Conservation (phyloP, 2,797 vertebrate species). For the Merluccius polli region DNA sequence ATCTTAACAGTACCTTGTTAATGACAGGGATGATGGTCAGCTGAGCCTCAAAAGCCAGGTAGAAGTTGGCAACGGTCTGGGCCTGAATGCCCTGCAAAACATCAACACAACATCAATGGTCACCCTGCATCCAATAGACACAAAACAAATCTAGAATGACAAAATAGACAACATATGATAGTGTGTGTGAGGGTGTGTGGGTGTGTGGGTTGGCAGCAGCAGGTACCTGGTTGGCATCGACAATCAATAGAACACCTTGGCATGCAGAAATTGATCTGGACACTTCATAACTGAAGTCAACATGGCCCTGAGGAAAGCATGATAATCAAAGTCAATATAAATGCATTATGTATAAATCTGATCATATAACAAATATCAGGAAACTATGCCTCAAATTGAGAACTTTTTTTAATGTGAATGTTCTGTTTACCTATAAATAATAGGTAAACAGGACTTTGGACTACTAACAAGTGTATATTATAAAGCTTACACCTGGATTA, state of each 20-base stretch:
- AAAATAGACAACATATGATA: not conserved
- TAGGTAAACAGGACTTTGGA: too few relatives aligned
- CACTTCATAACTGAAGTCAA: conserved; percentile 98
- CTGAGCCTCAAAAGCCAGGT: conserved; percentile 94
- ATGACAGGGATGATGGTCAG: conserved; percentile 93
- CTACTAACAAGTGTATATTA: not conserved
- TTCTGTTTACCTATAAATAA: not conserved
- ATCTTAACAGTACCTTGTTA: conserved; percentile 84
- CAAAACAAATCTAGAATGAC: not conserved
- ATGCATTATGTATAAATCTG: not conserved
- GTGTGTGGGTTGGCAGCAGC: not conserved
- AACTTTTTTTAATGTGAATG: not conserved
- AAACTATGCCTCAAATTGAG: not conserved
- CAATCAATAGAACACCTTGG: conserved; percentile 92
- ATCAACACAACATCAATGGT: conserved; percentile 24
- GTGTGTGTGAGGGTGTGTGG: not conserved
- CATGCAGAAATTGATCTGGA: conserved; percentile 93
- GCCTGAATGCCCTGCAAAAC: conserved; percentile 88
- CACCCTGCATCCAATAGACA: not conserved
- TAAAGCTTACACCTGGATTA: not conserved
- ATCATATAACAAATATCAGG: not conserved
- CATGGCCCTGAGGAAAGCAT: conserved; percentile 82
- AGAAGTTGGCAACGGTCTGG: conserved; percentile 97
- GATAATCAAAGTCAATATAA: conserved; percentile 9
- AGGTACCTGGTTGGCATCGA: conserved; percentile 94